Percentiles rank a stretch among this genome's conserved stretches.
phyloP scores from a whole-genome alignment of 1,140 invertebrate species.

The Ericerus pela region DNA sequence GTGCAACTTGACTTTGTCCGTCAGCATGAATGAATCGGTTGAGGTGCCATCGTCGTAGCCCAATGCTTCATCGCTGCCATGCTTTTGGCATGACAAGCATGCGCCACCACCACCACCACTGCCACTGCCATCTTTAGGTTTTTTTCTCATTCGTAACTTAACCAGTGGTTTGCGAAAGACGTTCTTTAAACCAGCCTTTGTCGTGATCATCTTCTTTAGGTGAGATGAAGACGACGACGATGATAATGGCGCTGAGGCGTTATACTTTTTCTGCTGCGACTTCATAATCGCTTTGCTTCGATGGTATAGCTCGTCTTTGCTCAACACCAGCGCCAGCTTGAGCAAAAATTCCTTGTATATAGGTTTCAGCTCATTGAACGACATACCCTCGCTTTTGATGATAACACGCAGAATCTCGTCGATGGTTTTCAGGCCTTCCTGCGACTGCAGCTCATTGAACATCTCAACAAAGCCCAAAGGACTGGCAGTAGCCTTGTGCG shows the following conservation, averaged over 20 bases:
- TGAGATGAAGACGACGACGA: constrained; percentile 30
- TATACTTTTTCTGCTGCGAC: constrained; percentile 49
- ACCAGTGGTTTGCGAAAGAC: constrained; percentile 36
- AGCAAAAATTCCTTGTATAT: constrained; percentile 77
- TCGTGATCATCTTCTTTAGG: constrained; percentile 25
- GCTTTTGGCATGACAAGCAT: no score
- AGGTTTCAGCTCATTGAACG: constrained; percentile 77
- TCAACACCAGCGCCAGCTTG: constrained; percentile 69
- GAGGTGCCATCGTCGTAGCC: background rate
- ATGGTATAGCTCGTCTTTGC: constrained; percentile 77
- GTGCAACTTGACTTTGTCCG: background rate
- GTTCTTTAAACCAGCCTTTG: constrained; percentile 38
- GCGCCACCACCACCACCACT: no score
- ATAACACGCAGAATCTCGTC: constrained; percentile 76
- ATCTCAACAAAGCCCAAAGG: constrained; percentile 67
- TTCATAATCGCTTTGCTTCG: constrained; percentile 77
- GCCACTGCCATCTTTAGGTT: no score
- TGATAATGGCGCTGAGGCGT: constrained; percentile 33
- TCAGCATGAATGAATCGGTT: constrained; percentile 2
- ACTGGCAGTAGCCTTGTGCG: constrained; percentile 13
- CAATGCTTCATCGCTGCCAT: no score
- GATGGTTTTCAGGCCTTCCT: constrained; percentile 69
- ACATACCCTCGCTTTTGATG: constrained; percentile 79
- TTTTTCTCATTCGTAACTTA: constrained; percentile 32
- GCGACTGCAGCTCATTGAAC: constrained; percentile 65